phyloP scores from a whole-genome alignment of 35 echinoderm and acorn worm genomes.

The Apostichopus japonicus region DNA sequence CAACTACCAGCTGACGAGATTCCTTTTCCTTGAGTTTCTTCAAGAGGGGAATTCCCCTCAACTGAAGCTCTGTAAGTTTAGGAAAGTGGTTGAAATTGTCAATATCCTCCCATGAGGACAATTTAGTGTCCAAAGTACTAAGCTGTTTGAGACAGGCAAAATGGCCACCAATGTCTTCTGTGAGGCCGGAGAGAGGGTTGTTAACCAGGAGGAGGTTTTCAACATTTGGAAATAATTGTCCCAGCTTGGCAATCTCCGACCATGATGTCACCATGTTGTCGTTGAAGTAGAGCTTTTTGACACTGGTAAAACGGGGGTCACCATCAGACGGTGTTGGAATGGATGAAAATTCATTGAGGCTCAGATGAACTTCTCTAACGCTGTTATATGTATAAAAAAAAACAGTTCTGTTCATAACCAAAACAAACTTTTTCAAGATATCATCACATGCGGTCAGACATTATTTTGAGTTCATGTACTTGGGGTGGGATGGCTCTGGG shows the following conservation, averaged over 20 bases:
- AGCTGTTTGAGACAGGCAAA: conserved; percentile 37
- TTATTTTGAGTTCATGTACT: too few species aligned
- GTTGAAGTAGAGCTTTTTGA: conserved; percentile 36
- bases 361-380: conserved; percentile 1
- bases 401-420: too few species aligned
- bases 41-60: conserved; percentile 27
- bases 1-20: conserved; percentile 30
- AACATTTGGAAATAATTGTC: conserved; percentile 18
- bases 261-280: conserved; percentile 28
- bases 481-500: too few species aligned
- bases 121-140: conserved; percentile 16
- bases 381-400: neutral
- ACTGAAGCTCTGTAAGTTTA: conserved; percentile 11
- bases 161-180: conserved; percentile 11
- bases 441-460: too few species aligned
- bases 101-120: conserved; percentile 44
- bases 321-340: neutral
- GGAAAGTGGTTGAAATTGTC: conserved; percentile 42
- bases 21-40: conserved; percentile 4
- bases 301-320: neutral
- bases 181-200: conserved; percentile 13
- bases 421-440: too few species aligned
- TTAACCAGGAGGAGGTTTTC: conserved; percentile 13
- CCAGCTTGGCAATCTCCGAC: conserved; percentile 37
- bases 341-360: conserved; percentile 23